Percentiles rank a stretch among this genome's conserved stretches.
phyloP scores from a whole-genome alignment of 2,888 invertebrate genomes.

The Sisyra nigra region DNA sequence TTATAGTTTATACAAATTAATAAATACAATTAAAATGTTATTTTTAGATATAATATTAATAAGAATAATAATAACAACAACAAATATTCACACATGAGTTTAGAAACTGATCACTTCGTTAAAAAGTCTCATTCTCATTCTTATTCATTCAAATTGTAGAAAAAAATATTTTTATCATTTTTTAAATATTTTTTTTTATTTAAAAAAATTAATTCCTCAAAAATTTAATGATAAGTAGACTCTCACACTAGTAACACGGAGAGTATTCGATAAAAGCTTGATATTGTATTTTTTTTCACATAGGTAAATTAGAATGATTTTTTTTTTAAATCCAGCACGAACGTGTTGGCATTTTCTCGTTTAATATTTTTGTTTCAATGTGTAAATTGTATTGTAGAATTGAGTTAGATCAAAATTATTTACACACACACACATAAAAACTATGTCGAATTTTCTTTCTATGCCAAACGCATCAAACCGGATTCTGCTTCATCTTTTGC shows the following conservation, averaged over 20 bases:
- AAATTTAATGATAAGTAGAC: too few relatives aligned
- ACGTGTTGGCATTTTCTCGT: too few relatives aligned
- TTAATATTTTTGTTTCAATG: too few relatives aligned
- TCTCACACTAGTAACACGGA: too few relatives aligned
- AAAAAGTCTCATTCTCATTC: constrained; percentile 3
- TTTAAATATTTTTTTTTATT: constrained; percentile 1
- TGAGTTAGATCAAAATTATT: too few relatives aligned
- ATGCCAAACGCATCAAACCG: not conserved
- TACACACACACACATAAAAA: too few relatives aligned
- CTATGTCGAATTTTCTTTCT: too few relatives aligned
- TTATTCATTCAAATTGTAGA: not conserved
- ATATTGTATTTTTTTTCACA: too few relatives aligned
- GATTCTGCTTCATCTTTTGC: not conserved
- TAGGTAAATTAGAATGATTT: too few relatives aligned
- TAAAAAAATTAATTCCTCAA: not conserved
- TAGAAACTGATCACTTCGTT: not conserved
- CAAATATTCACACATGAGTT: constrained; percentile 9
- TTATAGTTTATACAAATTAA: constrained; percentile 9
- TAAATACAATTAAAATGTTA: constrained; percentile 10
- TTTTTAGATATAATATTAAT: constrained; percentile 8
- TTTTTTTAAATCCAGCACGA: too few relatives aligned
- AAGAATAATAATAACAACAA: constrained; percentile 8
- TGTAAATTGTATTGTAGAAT: too few relatives aligned
- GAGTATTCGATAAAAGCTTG: too few relatives aligned
- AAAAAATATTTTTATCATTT: constrained; percentile 3